phyloP scores from a whole-genome alignment of 1,140 invertebrate species.

The Pristionchus pacificus region DNA sequence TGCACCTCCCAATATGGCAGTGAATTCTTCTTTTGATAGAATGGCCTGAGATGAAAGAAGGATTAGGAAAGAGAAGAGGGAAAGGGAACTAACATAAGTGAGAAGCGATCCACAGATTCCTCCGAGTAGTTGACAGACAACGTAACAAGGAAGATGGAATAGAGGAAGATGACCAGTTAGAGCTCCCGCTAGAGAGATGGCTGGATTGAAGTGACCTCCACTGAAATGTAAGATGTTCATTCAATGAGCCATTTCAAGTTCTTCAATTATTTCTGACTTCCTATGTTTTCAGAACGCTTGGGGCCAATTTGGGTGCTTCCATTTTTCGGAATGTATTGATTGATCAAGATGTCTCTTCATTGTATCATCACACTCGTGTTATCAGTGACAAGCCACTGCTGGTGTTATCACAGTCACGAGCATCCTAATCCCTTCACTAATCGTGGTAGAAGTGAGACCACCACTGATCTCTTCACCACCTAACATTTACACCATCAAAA shows the following conservation, averaged over 20 bases:
- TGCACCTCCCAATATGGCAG: conserved; percentile 28
- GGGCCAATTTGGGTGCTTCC: conserved; percentile 12
- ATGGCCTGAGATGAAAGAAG: conserved; percentile 2
- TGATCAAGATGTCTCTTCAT: too few species aligned
- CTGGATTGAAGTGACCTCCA: conserved; percentile 60
- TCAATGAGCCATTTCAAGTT: neutral
- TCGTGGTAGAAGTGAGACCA: too few species aligned
- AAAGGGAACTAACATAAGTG: conserved; percentile 38
- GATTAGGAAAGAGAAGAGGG: neutral
- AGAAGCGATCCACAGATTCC: conserved; percentile 56
- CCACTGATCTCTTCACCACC: too few species aligned
- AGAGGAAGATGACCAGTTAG: conserved; percentile 49
- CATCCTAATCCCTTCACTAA: too few species aligned
- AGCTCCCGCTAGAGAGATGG: conserved; percentile 55
- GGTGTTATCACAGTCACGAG: too few species aligned
- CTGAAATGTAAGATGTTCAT: conserved; percentile 43
- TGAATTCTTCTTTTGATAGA: conserved; percentile 16
- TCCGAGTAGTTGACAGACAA: conserved; percentile 55
- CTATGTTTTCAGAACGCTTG: neutral
- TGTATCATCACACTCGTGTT: too few species aligned
- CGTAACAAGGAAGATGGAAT: conserved; percentile 46
- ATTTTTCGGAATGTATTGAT: conserved; percentile 15
- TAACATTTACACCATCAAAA: too few species aligned
- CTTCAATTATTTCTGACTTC: neutral
- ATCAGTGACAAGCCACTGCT: too few species aligned